phyloP scores from a whole-genome alignment of 2,888 invertebrate genomes.

The Calephelis perditalis region DNA sequence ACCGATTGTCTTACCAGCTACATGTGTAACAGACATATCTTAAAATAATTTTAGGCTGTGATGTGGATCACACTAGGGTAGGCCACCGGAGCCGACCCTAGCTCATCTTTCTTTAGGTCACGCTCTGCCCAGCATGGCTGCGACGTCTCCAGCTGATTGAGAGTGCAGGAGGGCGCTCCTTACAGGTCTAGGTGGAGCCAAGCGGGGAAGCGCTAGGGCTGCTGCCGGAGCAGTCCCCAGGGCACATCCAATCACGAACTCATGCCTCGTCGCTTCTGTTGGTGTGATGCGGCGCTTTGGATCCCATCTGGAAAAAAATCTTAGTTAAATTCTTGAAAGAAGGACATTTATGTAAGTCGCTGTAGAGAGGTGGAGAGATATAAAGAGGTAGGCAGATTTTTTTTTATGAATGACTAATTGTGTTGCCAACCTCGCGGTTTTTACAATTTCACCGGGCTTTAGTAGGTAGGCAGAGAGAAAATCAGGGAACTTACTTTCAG shows the following conservation, averaged over 20 bases:
- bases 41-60: slow-evolving; percentile 3
- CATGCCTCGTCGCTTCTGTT: slow-evolving; percentile 93
- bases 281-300: slow-evolving; percentile 94
- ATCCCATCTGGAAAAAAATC: slow-evolving; percentile 85
- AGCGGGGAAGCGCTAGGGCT: slow-evolving; percentile 64
- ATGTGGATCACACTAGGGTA: slow-evolving; percentile 17
- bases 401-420: no score
- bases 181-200: slow-evolving; percentile 54
- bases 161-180: slow-evolving; percentile 76
- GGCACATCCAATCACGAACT: slow-evolving; percentile 82
- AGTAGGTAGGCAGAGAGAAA: no score
- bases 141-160: slow-evolving; percentile 81
- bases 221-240: slow-evolving; percentile 61
- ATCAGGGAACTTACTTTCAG: no score
- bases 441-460: no score
- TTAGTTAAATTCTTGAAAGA: slow-evolving; percentile 1
- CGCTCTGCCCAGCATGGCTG: slow-evolving; percentile 81
- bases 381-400: no score
- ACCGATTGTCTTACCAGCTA: neutral
- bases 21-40: neutral
- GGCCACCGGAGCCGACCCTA: slow-evolving; percentile 37
- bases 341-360: no score
- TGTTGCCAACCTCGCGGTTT: no score
- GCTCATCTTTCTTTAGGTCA: slow-evolving; percentile 65
- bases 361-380: no score